Evolutionary conservation across 2,797 vertebrate genomes (phyloP), one percentile per base, ranked within the genome.

Genomic region (Amniataba percoides): DNA sequence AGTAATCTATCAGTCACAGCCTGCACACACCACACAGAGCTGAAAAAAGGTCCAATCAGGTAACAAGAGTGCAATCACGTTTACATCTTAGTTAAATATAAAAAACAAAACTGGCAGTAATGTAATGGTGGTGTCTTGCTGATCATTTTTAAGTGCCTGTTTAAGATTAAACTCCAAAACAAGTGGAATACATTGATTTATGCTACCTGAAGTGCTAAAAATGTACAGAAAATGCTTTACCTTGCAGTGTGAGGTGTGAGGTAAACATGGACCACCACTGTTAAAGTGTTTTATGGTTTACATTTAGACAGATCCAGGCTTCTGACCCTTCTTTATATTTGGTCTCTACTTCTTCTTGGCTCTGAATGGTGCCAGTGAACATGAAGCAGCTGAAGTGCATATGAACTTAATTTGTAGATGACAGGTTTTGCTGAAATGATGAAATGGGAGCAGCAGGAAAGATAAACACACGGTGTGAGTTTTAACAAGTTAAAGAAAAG

Each of bases 391-490:
- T 61, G 25, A 61, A 43, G 49, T 39, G 16, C 3, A 25, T 11
- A 18, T 80, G 58, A 43, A 55, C 2, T 34, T 15, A 1, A 52
- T 40, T 63, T 16, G 27, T 9, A 21, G 49, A 3, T 5, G 5
- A 21, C 21, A n/a, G 51, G 8, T 16, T 16, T 51, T 34, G 42
- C 39, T 49, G 1, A 10, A 19, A 31, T 14, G 55, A 43, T 23
- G 45, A n/a, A n/a, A n/a, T 42, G 7, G 46, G 11, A 79, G 67
- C 25, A n/a, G 49, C 61, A 56, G 48, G n/a, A 39, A 48, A 46
- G 18, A 13, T 12, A 31, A 61, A 71, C 15, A 23, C 34, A 39
- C 27, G 10, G 45, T 12, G 21, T 43, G 53, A 10, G 14, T 67
- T 34, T 55, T 51, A 3, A 6, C 21, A 60, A 71, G 55, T 66